Evolutionary conservation across 2,113 vertebrate genomes (phyloP).

Genomic region (Marmota monax): DNA sequence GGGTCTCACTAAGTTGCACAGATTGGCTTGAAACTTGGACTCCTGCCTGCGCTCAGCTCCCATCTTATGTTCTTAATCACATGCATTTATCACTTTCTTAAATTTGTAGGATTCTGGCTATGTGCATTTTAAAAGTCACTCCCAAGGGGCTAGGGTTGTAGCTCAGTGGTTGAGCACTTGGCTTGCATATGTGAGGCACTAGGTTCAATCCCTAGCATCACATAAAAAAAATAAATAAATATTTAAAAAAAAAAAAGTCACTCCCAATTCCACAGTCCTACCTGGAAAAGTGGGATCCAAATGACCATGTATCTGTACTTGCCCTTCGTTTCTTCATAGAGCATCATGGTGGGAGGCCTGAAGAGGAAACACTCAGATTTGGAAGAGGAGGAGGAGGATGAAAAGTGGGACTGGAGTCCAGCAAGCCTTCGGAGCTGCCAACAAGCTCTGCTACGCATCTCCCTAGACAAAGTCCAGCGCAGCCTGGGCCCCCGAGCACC

Average conservation of each 20-base stretch:
- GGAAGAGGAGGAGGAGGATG: conserved; percentile 74
- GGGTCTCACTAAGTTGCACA: too few relatives aligned
- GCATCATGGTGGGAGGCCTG: conserved; percentile 88
- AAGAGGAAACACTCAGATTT: conserved; percentile 88
- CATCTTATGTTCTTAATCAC: neutral
- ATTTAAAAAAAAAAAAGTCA: neutral
- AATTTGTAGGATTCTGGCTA: neutral
- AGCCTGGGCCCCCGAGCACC: conserved; percentile 87
- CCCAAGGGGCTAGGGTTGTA: too few relatives aligned
- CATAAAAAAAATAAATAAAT: too few relatives aligned
- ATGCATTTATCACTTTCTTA: neutral
- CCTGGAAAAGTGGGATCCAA: neutral
- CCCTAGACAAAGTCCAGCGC: conserved; percentile 90
- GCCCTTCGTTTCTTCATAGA: conserved; percentile 67
- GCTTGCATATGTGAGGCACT: too few relatives aligned
- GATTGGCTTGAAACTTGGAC: too few relatives aligned
- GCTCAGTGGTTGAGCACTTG: too few relatives aligned
- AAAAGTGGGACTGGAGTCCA: conserved; percentile 63
- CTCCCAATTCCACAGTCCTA: neutral
- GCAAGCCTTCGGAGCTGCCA: conserved; percentile 75
- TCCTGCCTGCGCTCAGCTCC: neutral
- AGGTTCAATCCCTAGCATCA: too few relatives aligned
- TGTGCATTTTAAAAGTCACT: neutral
- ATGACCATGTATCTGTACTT: neutral
- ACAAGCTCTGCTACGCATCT: conserved; percentile 91